Evolutionary conservation across 2,888 invertebrate species (phyloP).

Genomic region (Acrocyrtus sp.): DNA sequence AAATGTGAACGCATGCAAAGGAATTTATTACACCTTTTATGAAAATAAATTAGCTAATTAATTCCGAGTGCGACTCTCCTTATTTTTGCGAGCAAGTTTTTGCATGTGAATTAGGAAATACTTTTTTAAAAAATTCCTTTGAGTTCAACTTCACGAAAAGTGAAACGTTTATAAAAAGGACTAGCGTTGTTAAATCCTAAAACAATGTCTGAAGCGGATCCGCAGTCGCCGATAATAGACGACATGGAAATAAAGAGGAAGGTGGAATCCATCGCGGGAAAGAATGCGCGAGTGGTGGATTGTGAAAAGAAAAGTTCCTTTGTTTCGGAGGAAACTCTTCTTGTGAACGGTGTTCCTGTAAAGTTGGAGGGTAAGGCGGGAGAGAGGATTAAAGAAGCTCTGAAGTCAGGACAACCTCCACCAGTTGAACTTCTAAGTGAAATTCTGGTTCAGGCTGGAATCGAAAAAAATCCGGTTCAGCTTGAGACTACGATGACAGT

Average conservation of each 20-base stretch:
- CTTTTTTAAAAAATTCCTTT: neutral
- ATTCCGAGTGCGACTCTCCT: neutral
- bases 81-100: neutral
- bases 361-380: constrained; percentile 77
- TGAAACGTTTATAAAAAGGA: neutral
- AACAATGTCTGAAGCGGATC: constrained; percentile 10
- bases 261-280: constrained; percentile 78
- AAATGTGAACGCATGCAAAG: no score
- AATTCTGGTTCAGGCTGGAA: constrained; percentile 74
- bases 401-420: constrained; percentile 71
- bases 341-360: constrained; percentile 77
- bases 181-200: no score
- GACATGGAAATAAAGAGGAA: constrained; percentile 78
- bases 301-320: constrained; percentile 78
- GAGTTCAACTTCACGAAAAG: neutral
- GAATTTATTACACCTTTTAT: neutral
- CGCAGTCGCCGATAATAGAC: constrained; percentile 68
- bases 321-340: constrained; percentile 76
- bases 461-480: constrained; percentile 72
- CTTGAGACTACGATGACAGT: constrained; percentile 77
- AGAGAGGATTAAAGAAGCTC: constrained; percentile 74
- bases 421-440: constrained; percentile 77
- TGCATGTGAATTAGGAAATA: neutral
- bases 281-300: constrained; percentile 76
- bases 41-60: neutral